phyloP scores from a whole-genome alignment of 2,797 vertebrate genomes.

The Sparidentex hasta region DNA sequence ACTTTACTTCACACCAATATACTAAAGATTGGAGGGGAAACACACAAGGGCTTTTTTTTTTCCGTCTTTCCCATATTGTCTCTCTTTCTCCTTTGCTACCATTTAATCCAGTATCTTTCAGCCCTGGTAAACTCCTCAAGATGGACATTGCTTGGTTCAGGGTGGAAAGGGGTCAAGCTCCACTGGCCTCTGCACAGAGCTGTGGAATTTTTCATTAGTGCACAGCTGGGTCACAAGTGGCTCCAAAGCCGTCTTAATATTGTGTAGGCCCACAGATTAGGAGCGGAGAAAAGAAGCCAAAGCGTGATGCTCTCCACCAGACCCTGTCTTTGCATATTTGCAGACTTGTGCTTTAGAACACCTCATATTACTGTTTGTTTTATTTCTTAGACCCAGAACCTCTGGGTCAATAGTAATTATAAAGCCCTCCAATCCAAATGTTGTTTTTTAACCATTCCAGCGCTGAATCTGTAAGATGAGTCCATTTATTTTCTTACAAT shows the following conservation, averaged over 20 bases:
- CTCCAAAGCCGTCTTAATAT: conserved; percentile 98
- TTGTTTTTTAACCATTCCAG: conserved; percentile 86
- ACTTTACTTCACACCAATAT: conserved; percentile 92
- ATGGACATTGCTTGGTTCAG: conserved; percentile 87
- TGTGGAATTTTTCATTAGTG: conserved; percentile 99
- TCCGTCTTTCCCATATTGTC: conserved; percentile 85
- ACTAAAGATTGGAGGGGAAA: conserved; percentile 86
- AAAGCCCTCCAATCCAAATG: conserved; percentile 84
- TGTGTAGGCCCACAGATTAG: conserved; percentile 94
- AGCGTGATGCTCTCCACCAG: conserved; percentile 89
- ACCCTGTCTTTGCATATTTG: conserved; percentile 93
- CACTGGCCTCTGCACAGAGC: conserved; percentile 91
- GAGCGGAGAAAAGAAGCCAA: conserved; percentile 88
- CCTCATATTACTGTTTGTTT: conserved; percentile 91
- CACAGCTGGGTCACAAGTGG: conserved; percentile 97
- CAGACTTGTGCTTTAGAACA: conserved; percentile 90
- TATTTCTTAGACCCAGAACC: conserved; percentile 86
- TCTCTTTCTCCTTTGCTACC: conserved; percentile 83
- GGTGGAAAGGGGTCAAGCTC: conserved; percentile 86
- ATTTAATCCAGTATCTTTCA: conserved; percentile 97
- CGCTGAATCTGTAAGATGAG: conserved; percentile 66
- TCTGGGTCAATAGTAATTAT: conserved; percentile 89
- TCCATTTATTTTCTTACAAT: conserved; percentile 72
- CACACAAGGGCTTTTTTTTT: conserved; percentile 78
- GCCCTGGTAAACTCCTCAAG: conserved; percentile 94